Percentiles rank a stretch among this genome's conserved stretches.
phyloP scores from a whole-genome alignment of 1,140 invertebrate species.

The Drosophila lacertosa region DNA sequence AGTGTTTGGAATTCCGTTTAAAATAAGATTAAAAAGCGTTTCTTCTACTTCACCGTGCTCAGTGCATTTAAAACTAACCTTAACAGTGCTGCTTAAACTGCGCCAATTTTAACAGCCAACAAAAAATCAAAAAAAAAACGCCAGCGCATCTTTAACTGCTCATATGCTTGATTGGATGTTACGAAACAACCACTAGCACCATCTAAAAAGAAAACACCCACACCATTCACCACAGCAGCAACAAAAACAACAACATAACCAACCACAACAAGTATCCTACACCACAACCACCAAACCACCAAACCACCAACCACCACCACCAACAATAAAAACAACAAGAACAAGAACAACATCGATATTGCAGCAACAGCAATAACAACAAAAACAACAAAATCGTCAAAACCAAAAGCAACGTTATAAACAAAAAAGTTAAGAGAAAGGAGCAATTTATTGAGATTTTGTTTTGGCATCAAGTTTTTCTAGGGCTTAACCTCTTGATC shows the following conservation, averaged over 20 bases:
- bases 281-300: slow-evolving; percentile 66
- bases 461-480: slow-evolving; percentile 26
- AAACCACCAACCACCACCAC: slow-evolving; percentile 34
- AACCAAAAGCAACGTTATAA: slow-evolving; percentile 44
- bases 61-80: slow-evolving; percentile 37
- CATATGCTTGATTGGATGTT: slow-evolving; percentile 60
- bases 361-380: slow-evolving; percentile 35
- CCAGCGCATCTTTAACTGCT: slow-evolving; percentile 57
- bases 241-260: slow-evolving; percentile 29
- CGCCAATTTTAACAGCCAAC: slow-evolving; percentile 9
- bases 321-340: slow-evolving; percentile 41
- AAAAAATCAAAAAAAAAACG: slow-evolving; percentile 37
- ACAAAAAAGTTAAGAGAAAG: slow-evolving; percentile 38
- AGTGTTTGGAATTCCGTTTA: slow-evolving; percentile 53
- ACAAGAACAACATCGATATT: slow-evolving; percentile 53
- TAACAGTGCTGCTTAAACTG: slow-evolving; percentile 35
- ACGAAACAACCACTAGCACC: slow-evolving; percentile 43
- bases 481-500: neutral
- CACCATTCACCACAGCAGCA: slow-evolving; percentile 71
- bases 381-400: slow-evolving; percentile 40
- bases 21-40: neutral
- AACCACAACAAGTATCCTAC: slow-evolving; percentile 46
- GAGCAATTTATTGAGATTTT: slow-evolving; percentile 58
- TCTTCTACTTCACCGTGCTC: neutral
- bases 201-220: slow-evolving; percentile 19